Conservation (phyloP, 1,140 invertebrate species). For the Adelges cooleyi region DNA sequence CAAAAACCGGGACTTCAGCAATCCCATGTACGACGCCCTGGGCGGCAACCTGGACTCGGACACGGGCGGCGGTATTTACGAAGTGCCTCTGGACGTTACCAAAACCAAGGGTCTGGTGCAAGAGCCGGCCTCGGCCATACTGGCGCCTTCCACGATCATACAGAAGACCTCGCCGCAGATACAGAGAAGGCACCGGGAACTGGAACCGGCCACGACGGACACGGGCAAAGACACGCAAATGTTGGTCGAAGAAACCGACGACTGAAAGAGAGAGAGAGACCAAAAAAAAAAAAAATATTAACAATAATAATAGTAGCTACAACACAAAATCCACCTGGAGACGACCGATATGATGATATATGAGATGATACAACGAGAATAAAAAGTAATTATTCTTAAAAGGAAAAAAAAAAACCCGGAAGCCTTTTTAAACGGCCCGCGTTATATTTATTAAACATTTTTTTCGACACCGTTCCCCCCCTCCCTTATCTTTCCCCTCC, state of each 20-base stretch:
- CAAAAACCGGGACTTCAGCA: conserved; percentile 81
- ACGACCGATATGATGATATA: too few relatives aligned
- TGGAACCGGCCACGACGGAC: conserved; percentile 68
- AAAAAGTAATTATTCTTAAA: too few relatives aligned
- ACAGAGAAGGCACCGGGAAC: conserved; percentile 58
- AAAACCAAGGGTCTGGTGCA: conserved; percentile 40
- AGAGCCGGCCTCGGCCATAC: conserved; percentile 53
- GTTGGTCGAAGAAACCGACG: conserved; percentile 59
- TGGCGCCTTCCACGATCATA: conserved; percentile 67
- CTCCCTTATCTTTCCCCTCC: too few relatives aligned
- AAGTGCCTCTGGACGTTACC: conserved; percentile 61
- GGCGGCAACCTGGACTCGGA: conserved; percentile 47
- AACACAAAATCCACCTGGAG: too few relatives aligned
- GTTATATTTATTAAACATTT: too few relatives aligned
- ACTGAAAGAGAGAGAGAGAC: background rate
- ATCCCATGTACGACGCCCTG: conserved; percentile 90
- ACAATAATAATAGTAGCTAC: too few relatives aligned
- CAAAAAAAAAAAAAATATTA: too few relatives aligned
- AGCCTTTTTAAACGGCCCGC: too few relatives aligned
- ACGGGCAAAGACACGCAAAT: conserved; percentile 86
- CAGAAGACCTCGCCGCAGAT: conserved; percentile 61
- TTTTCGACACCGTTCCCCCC: too few relatives aligned
- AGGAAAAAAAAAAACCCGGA: too few relatives aligned
- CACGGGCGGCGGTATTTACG: conserved; percentile 57
- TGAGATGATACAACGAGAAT: too few relatives aligned